A percentile compares a stretch with the other conserved stretches of the same genome.
These are phyloP conservation scores for Tapirus terrestris DNA, from an alignment of 2,113 vertebrate species.

Conservation along the genomic window DNA sequence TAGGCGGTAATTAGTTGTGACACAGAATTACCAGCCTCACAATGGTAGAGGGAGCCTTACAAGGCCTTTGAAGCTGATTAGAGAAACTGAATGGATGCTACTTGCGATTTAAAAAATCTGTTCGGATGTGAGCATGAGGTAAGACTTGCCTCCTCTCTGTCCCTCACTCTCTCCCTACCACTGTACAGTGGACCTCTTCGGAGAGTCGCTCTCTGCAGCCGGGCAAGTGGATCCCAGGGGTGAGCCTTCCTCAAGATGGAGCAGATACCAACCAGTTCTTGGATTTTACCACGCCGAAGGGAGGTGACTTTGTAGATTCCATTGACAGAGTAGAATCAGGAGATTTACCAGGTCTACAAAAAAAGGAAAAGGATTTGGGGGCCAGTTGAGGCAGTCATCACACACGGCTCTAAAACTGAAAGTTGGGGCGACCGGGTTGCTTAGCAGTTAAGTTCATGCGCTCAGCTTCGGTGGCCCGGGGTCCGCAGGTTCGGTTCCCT, in stretches of 20 bases:
- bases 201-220: not conserved
- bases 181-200: fast-evolving
- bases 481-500: too few relatives aligned
- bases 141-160: conserved; percentile 74
- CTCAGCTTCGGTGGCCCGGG: too few relatives aligned
- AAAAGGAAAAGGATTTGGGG: not conserved
- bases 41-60: conserved; percentile 90
- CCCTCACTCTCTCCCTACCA: not conserved
- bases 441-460: too few relatives aligned
- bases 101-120: conserved; percentile 81
- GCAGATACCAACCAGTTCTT: conserved; percentile 38
- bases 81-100: conserved; percentile 93
- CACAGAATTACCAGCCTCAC: conserved; percentile 93
- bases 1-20: conserved; percentile 97
- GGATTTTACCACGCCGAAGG: not conserved
- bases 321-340: not conserved
- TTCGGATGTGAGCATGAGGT: conserved; percentile 34
- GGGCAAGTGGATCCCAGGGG: not conserved
- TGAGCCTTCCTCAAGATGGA: not conserved
- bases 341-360: not conserved
- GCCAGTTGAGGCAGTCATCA: not conserved
- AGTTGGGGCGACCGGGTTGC: not conserved
- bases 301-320: not conserved
- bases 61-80: conserved; percentile 92
- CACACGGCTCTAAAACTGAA: not conserved